Conservation (phyloP, 2,888 invertebrate species). For the Rhagonycha fulva region DNA sequence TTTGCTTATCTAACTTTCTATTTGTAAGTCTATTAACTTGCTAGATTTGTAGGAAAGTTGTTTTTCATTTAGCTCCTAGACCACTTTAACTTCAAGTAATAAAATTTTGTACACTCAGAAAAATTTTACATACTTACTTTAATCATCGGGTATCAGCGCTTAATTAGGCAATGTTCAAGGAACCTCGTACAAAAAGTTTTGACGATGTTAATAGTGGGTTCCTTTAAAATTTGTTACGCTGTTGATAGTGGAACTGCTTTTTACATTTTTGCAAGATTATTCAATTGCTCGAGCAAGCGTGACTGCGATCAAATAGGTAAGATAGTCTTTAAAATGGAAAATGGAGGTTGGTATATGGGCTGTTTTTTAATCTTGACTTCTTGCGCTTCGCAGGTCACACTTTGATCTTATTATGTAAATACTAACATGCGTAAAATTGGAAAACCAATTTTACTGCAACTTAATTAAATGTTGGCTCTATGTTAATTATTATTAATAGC, state of each 20-base stretch:
- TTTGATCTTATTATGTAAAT: slow-evolving; percentile 15
- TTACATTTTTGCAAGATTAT: slow-evolving; percentile 15
- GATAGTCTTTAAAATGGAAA: slow-evolving; percentile 16
- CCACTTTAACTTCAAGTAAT: background rate
- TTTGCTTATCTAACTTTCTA: background rate
- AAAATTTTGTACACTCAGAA: background rate
- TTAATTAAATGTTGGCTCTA: background rate
- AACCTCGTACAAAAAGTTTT: background rate
- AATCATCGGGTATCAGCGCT: too few relatives aligned
- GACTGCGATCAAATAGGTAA: slow-evolving; percentile 20
- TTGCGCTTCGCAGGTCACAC: slow-evolving; percentile 8
- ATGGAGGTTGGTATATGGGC: slow-evolving; percentile 2
- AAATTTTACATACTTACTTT: background rate
- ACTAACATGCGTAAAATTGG: slow-evolving; percentile 1
- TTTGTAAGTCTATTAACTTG: background rate
- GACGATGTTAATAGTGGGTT: background rate
- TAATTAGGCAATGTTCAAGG: too few relatives aligned
- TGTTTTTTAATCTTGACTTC: slow-evolving; percentile 18
- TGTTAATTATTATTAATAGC: background rate
- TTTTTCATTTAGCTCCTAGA: background rate
- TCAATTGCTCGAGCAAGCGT: slow-evolving; percentile 27
- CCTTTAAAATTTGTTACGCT: background rate
- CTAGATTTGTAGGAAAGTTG: background rate
- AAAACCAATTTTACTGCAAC: background rate
- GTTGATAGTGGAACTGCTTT: slow-evolving; percentile 7